Evolutionary conservation across 2,888 invertebrate species (phyloP), one percentile per base, ranked within the genome.

Genomic region (Stenichneumon culpator): DNA sequence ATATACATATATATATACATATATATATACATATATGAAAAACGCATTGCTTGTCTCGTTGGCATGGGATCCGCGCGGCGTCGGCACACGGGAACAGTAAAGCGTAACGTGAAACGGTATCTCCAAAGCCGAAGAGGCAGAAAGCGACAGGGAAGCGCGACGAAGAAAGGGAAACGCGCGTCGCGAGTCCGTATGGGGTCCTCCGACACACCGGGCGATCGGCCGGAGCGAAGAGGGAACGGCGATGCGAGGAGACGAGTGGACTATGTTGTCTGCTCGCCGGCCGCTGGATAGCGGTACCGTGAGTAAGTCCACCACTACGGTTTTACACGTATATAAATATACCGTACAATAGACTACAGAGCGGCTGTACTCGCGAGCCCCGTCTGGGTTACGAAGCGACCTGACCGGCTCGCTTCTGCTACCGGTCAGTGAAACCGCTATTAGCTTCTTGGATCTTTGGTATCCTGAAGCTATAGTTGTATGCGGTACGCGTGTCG

Each of bases 201-300:
- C 44, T 44, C 16, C 19, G 28, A 5, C 22, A 25, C 22, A 47
- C 47, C 63, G 39, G 28, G 25, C 44, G 74, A 63, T 74, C 74
- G 60, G 54, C 9, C 54, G 14, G 4, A 32, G 14, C 47, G 47
- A 44, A 25, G 73, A 74, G 25, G 44, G 28, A 74, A 60, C 25
- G 16, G 60, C 60, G 73, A 74, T 60, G 47, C 67, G 78, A 73
- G 52, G 75, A 77, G 60, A 47, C 60, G 82, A 57, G 79, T 65
- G 28, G 72, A 84, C 84, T 80, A 50, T 79, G 74, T 70, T 79
- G 82, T 84, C 78, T 74, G 82, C 63, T 74, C 57, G 88, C 88
- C 85, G 86, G 84, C 84, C 86, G 86, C 79, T 50, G 89, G 80
- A 87, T 92, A 92, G 92, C 92, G 92, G 92, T 92, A 92, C 86